Conservation (phyloP, 1,140 invertebrate species). For the Scaptomyza pallida region DNA sequence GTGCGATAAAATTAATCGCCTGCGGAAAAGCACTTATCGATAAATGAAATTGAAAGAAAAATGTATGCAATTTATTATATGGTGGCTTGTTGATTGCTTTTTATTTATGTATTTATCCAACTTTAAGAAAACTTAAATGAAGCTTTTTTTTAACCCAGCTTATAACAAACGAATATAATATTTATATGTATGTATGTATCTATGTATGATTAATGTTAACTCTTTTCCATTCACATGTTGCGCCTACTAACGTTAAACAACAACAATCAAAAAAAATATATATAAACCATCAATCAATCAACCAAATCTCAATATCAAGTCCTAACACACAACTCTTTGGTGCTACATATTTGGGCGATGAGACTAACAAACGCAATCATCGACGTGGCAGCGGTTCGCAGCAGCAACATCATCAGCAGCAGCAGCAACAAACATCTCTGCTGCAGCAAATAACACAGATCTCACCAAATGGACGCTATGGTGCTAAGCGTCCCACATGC, state of each 20-base stretch:
- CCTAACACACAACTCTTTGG: slow-evolving; percentile 84
- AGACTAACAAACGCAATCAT: slow-evolving; percentile 58
- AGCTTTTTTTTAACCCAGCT: too few relatives aligned
- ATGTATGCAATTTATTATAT: slow-evolving; percentile 30
- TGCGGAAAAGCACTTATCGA: slow-evolving; percentile 47
- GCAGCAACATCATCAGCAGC: slow-evolving; percentile 35
- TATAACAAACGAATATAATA: neutral
- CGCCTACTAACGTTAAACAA: slow-evolving; percentile 50
- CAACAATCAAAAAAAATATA: slow-evolving; percentile 39
- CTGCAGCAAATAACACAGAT: slow-evolving; percentile 76
- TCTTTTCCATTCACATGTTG: slow-evolving; percentile 59
- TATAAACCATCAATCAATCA: slow-evolving; percentile 36
- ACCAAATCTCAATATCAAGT: slow-evolving; percentile 50
- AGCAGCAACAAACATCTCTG: slow-evolving; percentile 41
- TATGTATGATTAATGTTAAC: slow-evolving; percentile 21
- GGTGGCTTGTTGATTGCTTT: slow-evolving; percentile 42
- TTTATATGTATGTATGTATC: neutral
- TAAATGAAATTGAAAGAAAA: slow-evolving; percentile 35
- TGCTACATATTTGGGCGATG: slow-evolving; percentile 78
- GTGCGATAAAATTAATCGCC: slow-evolving; percentile 43
- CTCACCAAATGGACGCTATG: slow-evolving; percentile 85
- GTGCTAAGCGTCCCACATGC: slow-evolving; percentile 86
- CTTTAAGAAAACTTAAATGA: too few relatives aligned
- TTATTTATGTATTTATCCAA: slow-evolving; percentile 5
- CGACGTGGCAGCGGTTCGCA: slow-evolving; percentile 31